Base-by-base conservation (phyloP, 2,797 vertebrate genomes). In the Sebastes paucispinis region DNA sequence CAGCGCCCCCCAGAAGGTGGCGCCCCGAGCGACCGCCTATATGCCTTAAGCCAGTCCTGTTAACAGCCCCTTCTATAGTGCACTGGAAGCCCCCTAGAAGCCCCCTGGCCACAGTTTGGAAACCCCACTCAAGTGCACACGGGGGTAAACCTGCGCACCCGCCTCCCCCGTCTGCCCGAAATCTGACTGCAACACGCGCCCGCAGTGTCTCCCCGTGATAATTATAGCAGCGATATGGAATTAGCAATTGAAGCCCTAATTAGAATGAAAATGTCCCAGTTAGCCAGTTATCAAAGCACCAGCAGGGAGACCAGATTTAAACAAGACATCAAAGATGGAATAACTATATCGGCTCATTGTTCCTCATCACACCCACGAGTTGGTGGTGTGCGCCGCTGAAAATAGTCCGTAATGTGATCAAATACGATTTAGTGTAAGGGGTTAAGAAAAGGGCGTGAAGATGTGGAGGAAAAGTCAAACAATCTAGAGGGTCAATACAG, bases 241-340 rank as follows among this genome's bases (percentile, higher is more conserved):
- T 97, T 97, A 97, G 96, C 96, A 96, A 96, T 97, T 96, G 97
- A 95, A 97, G 96, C 96, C 95, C 97, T 98, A 98, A 98, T 98
- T 98, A 97, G 96, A 96, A 94, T 95, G 95, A 96, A 96, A 97
- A 97, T 96, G 96, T 97, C 97, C 97, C 97, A 97, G 97, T 98
- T 98, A 98, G 96, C 94, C 93, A 90, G 95, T 96, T 97, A 97
- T 97, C 97, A 97, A 91, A 97, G 97, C 96, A 90, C 95, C 95
- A 95, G 96, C 93, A 88, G 96, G 95, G 96, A 96, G 83, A 96
- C 88, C 96, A 95, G 94, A 95, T 96, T 97, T 96, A 96, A 97
- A 90, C 87, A 94, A 96, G 96, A 97, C 95, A 97, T 98, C 96
- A 97, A 96, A 96, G 95, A 95, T 94, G 94, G 94, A 96, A 93